Base-by-base conservation (phyloP, 2,797 vertebrate species). In the Gallinago solitaria region DNA sequence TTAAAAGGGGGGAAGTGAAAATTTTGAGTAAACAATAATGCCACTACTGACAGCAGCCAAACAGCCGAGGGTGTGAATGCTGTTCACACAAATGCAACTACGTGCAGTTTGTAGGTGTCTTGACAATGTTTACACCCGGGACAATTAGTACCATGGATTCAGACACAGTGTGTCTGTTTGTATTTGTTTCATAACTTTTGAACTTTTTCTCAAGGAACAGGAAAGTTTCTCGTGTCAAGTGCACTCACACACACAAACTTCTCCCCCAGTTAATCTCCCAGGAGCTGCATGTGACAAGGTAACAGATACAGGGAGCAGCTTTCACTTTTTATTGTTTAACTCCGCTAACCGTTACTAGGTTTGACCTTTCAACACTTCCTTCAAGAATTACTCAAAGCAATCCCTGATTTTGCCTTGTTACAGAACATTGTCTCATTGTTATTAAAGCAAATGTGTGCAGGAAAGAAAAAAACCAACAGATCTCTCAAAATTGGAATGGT, bases 241-340 rank as follows among this genome's bases (percentile, higher is more conserved):
- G 50, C 71, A 85, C 90, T 71, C 89, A 35, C n/a, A 39, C 69
- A 73, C 73, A 65, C 3, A 80, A 80, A 95, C 77, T 82, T 91
- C 80, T 95, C 16, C 35, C 63, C 56, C 8, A 47, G 70, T 95
- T 93, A 88, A 86, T 57, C 59, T 4, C 60, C 33, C 32, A 73
- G 79, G 54, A 90, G 57, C 59, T 83, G 56, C 91, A 90, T 61
- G 89, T 96, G 90, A 93, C 90, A 41, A 89, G 73, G 32, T 48
- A 76, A 90, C 70, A 35, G 89, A 87, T 37, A 68, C 20, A 48
- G 87, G 54, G 9, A 86, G 30, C 33, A 86, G 27, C 83, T 93
- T 83, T 76, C 43, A 53, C 71, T 85, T 93, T 95, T 93, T 95
- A 97, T 90, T 94, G 37, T 97, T 97, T 97, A 96, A 96, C 96